phyloP scores from a whole-genome alignment of 2,113 vertebrate genomes.

The Elgaria multicarinata region DNA sequence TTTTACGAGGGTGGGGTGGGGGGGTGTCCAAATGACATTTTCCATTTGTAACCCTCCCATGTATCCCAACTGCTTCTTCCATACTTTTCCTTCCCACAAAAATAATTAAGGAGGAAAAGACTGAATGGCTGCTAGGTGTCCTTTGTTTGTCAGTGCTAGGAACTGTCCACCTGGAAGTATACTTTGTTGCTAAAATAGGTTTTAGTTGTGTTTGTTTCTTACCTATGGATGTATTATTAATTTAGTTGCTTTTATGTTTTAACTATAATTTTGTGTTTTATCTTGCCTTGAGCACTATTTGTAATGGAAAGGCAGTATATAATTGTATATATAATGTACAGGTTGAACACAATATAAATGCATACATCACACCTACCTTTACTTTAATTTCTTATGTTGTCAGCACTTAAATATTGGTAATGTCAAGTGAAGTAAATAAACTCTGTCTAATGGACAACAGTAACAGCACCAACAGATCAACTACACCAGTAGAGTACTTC shows the following conservation, averaged over 20 bases:
- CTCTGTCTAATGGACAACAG: background rate
- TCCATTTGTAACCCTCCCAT: background rate
- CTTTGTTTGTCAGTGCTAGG: background rate
- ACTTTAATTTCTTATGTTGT: no score
- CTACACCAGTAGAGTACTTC: background rate
- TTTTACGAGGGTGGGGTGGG: background rate
- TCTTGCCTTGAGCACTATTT: background rate
- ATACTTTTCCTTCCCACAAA: background rate
- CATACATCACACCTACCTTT: background rate
- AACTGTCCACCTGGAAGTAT: background rate
- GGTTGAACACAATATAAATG: background rate
- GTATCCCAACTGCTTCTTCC: background rate
- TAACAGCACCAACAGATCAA: background rate
- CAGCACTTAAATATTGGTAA: no score
- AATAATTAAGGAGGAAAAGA: background rate
- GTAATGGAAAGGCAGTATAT: no score
- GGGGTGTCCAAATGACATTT: background rate
- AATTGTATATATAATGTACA: background rate
- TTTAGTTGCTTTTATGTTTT: background rate
- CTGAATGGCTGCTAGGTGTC: background rate
- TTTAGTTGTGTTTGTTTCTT: background rate
- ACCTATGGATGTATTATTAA: background rate
- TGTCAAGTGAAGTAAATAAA: background rate
- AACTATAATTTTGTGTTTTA: background rate
- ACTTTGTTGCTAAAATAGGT: background rate